Evolutionary conservation across 2,797 vertebrate species (phyloP).

Genomic region (Hyperoplus lanceolatus): DNA sequence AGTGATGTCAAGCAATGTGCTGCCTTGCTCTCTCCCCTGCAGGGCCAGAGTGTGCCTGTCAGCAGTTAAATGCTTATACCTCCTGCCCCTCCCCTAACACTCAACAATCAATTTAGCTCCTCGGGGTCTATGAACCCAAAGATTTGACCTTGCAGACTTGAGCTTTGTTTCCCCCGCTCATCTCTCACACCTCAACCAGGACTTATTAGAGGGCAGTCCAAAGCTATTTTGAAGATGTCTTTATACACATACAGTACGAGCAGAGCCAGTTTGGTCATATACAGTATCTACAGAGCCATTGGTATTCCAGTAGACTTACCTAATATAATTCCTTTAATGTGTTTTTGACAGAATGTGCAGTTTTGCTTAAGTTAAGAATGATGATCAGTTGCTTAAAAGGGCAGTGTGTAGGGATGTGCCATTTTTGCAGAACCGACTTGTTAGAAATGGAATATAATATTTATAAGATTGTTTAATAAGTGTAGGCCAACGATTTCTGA

Average conservation of each 20-base stretch:
- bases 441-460: too few species aligned
- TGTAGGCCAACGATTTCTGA: background rate
- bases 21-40: slow-evolving; percentile 74
- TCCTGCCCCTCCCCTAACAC: slow-evolving; percentile 74
- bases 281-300: background rate
- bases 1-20: slow-evolving; percentile 78
- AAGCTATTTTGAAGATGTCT: slow-evolving; percentile 25
- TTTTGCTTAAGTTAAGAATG: too few species aligned
- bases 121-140: slow-evolving; percentile 80
- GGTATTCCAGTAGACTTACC: background rate
- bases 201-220: slow-evolving; percentile 67
- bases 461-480: too few species aligned
- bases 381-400: too few species aligned
- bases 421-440: too few species aligned
- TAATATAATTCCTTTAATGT: too few species aligned
- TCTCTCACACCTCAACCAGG: slow-evolving; percentile 74
- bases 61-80: slow-evolving; percentile 82
- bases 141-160: slow-evolving; percentile 79
- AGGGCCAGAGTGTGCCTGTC: slow-evolving; percentile 84
- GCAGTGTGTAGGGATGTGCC: too few species aligned
- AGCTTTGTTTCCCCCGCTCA: slow-evolving; percentile 68
- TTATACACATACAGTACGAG: slow-evolving; percentile 11
- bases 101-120: slow-evolving; percentile 85
- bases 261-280: background rate
- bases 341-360: too few species aligned